Base-by-base conservation (phyloP, 2,113 vertebrate species). In the Microtus pennsylvanicus region DNA sequence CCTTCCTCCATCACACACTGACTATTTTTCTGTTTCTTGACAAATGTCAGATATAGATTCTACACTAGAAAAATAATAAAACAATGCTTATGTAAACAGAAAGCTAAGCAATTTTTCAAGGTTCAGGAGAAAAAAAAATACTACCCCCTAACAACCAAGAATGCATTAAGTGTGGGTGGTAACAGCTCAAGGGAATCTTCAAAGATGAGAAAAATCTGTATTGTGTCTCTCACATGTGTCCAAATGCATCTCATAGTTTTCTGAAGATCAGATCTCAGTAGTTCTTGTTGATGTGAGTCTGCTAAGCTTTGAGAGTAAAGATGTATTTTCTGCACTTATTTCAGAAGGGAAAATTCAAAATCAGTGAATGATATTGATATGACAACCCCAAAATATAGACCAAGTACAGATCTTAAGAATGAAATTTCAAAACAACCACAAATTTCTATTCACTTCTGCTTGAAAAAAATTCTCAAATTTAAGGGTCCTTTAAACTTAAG, bases 401-500 rank as follows among this genome's bases (percentile, higher is more conserved):
- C 50, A 87, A 12, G 6, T 85, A 16, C 28, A 91, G 17, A 75
- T 45, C 21, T 35, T 74, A 94, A 69, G 21, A 91, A 89, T 1
- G 45, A 69, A 89, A 77, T 45, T 89, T 72, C 67, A 38, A 42
- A 93, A 52, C 19, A 19, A 4, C 63, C 17, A 55, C 7, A 90
- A 77, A 61, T 13, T 65, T 0, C 30, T 63, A 55, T 69, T 82
- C 8, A 52, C 21, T 12, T 35, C 7, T 38, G 52, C 8, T 63
- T 93, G 33, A 93, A 77, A 87, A 75, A 83, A 14, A 75, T 8
- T 83, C 14, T 83, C 47, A 87, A 90, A 61, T 88, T 87, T 92
- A 74, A 24, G 28, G 42, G 30, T n/a, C 0, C 9, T 76, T 94
- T 63, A 78, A 85, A 78, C 2, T 42, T 85, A 92, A 72, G 10